Evolutionary conservation across 2,888 invertebrate genomes (phyloP), one percentile per base, ranked within the genome.

Genomic region (Drosophila pseudotakahashii): DNA sequence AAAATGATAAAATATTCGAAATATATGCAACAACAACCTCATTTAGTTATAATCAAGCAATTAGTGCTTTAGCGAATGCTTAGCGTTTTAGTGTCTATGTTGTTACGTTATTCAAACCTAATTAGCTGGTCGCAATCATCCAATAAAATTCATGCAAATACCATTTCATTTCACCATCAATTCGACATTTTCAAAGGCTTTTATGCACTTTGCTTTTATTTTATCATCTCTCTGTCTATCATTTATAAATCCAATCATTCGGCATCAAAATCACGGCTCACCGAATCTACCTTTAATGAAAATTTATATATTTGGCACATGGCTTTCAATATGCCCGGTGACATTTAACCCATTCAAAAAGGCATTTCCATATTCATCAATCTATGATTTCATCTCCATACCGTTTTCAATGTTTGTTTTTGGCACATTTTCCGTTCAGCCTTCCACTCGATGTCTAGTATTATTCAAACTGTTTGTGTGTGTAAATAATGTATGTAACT

Each of bases 121-220:
- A 80, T 73, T 73, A 78, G 64, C 78, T 70, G 55, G 48, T 59
- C 79, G 81, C 73, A 69, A 81, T 83, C 76, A 80, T 73, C 57
- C 72, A 55, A 61, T 66, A 57, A 39, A 39, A 16, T 61, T 62
- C 11, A 32, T 44, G 23, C 51, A 54, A 67, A 67, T 69, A 45
- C 37, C 69, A 45, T 51, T 51, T 69, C 45, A 67, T 69, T 57
- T 44, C 26, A 7, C 69, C 69, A 69, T 69, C 50, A 44, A 69
- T 39, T 50, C 42, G 37, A 26, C 45, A 52, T 41, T 9, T 16
- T 61, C 62, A 61, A 36, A 48, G 41, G 52, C 52, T 14, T 32
- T 45, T 7, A 26, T 45, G 64, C 66, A 64, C 66, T 66, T 47
- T 66, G 66, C 26, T 66, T 66, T 64, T 66, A 53, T 66, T 66